Evolutionary conservation across 35 echinoderm and acorn worm genomes (phyloP).

Genomic region (Nesometra sesokonis): DNA sequence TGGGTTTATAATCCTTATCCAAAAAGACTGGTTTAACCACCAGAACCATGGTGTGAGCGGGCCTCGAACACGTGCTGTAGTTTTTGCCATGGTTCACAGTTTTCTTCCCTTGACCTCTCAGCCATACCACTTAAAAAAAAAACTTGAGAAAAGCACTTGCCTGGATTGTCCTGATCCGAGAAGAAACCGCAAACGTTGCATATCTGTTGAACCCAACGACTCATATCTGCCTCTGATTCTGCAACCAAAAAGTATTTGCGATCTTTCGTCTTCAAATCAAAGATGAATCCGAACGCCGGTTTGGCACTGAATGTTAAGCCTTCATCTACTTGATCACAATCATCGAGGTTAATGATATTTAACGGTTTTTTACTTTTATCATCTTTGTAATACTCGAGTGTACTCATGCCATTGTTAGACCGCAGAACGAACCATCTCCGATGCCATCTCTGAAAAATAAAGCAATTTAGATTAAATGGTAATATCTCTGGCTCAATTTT

Average conservation of each 20-base stretch:
- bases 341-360: not conserved
- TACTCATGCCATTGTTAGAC: not conserved
- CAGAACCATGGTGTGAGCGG: no score
- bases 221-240: constrained; percentile 1
- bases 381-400: constrained; percentile 4
- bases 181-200: not conserved
- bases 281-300: not conserved
- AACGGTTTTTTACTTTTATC: not conserved
- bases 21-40: no score
- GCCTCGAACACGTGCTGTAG: no score
- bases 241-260: constrained; percentile 6
- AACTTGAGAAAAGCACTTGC: not conserved
- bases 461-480: no score
- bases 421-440: constrained; percentile 2
- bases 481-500: no score
- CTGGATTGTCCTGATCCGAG: not conserved
- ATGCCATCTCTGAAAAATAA: constrained; percentile 1
- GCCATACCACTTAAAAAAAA: not conserved
- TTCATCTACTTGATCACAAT: not conserved
- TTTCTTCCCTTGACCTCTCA: not conserved
- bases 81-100: no score
- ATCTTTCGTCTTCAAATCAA: not conserved
- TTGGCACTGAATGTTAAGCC: not conserved
- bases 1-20: no score
- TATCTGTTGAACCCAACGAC: not conserved